phyloP scores from a whole-genome alignment of 2,888 invertebrate genomes.

The Drosophila paramelanica region DNA sequence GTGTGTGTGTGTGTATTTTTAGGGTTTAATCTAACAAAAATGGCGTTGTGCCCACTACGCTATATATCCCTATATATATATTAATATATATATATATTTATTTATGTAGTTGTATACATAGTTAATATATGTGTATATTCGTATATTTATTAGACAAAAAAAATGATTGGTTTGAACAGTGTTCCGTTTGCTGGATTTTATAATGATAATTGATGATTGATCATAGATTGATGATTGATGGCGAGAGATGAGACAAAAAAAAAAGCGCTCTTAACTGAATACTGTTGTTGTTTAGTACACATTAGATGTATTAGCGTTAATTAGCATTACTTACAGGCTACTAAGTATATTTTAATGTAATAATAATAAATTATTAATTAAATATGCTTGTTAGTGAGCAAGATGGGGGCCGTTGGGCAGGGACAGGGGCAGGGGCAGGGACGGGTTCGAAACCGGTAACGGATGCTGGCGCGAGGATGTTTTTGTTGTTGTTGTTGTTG shows the following conservation, averaged over 20 bases:
- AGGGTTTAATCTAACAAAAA: slow-evolving; percentile 25
- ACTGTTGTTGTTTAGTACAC: slow-evolving; percentile 78
- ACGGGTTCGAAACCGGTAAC: neutral
- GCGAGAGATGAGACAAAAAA: slow-evolving; percentile 27
- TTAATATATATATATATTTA: slow-evolving; percentile 28
- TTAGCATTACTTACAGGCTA: slow-evolving; percentile 75
- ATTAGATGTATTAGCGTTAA: slow-evolving; percentile 67
- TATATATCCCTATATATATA: slow-evolving; percentile 18
- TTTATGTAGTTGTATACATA: slow-evolving; percentile 39
- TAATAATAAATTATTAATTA: slow-evolving; percentile 80
- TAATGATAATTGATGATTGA: slow-evolving; percentile 24
- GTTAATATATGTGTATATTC: slow-evolving; percentile 28
- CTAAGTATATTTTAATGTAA: slow-evolving; percentile 78
- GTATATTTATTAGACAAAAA: slow-evolving; percentile 57
- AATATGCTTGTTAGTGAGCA: slow-evolving; percentile 77
- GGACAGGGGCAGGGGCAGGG: slow-evolving; percentile 14
- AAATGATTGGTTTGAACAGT: slow-evolving; percentile 25
- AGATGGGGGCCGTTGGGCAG: slow-evolving; percentile 39
- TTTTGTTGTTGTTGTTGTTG: neutral
- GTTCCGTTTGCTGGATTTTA: slow-evolving; percentile 3
- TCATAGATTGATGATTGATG: neutral
- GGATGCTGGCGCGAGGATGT: neutral
- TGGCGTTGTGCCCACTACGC: slow-evolving; percentile 46
- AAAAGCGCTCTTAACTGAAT: slow-evolving; percentile 69
- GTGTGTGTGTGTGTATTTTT: neutral